Conservation (phyloP, 2,797 vertebrate genomes). For the Sebastes itinus region DNA sequence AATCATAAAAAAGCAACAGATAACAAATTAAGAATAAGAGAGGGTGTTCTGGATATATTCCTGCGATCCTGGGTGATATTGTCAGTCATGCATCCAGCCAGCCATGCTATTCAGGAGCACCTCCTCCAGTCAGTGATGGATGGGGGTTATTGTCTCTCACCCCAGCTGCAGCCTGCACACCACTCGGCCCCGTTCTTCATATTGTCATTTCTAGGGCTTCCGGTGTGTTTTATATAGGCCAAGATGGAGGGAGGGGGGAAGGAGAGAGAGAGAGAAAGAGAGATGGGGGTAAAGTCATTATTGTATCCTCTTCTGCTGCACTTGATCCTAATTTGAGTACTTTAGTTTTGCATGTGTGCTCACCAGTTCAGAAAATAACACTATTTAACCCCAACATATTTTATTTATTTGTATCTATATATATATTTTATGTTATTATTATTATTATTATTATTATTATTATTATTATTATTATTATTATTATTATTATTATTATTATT, state of each 20-base stretch:
- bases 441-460: no score
- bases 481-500: no score
- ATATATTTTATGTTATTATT: no score
- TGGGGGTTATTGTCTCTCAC: conserved; percentile 28
- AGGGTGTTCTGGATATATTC: not conserved
- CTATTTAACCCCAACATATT: not conserved
- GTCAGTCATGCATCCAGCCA: not conserved
- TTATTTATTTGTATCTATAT: no score
- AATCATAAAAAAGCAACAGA: not conserved
- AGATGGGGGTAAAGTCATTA: not conserved
- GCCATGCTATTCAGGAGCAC: not conserved
- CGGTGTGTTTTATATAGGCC: conserved; percentile 67
- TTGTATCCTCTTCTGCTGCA: not conserved
- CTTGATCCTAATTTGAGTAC: not conserved
- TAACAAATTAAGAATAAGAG: not conserved
- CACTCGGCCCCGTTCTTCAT: conserved; percentile 43
- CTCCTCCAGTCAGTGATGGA: conserved; percentile 48
- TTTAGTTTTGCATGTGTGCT: not conserved
- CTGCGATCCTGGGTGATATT: not conserved
- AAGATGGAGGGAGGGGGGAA: conserved; percentile 33
- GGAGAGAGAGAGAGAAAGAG: not conserved
- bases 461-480: no score
- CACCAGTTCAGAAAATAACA: not conserved
- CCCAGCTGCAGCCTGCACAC: conserved; percentile 38
- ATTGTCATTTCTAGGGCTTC: conserved; percentile 70